phyloP scores from a whole-genome alignment of 2,888 invertebrate species.

The Nomada lathburiana region DNA sequence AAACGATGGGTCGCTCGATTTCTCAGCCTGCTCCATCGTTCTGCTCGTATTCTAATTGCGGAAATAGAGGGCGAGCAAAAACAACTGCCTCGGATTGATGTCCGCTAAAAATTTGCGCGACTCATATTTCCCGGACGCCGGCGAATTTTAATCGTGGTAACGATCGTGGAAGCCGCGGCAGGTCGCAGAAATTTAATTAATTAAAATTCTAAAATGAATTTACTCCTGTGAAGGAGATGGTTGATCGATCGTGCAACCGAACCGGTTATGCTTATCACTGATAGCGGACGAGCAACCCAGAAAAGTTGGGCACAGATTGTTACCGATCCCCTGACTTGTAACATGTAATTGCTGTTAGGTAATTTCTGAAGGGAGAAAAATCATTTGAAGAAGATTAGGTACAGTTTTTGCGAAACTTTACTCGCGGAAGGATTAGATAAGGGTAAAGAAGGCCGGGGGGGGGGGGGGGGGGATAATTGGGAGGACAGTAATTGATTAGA shows the following conservation, averaged over 20 bases:
- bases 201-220: conserved; percentile 44
- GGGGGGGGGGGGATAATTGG: too few species aligned
- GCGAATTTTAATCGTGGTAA: conserved; percentile 42
- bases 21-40: not conserved
- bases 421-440: too few species aligned
- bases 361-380: too few species aligned
- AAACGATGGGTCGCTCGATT: not conserved
- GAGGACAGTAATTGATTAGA: too few species aligned
- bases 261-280: conserved; percentile 49
- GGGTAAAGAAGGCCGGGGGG: too few species aligned
- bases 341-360: not conserved
- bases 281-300: conserved; percentile 20
- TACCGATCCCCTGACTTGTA: conserved; percentile 9
- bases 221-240: conserved; percentile 14
- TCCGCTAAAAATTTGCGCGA: conserved; percentile 20
- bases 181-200: conserved; percentile 40
- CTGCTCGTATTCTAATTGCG: not conserved
- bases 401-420: too few species aligned
- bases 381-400: not conserved
- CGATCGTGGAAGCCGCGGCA: conserved; percentile 7
- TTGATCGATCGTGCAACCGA: conserved; percentile 20
- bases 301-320: conserved; percentile 3
- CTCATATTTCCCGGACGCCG: conserved; percentile 33
- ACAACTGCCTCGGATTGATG: not conserved
- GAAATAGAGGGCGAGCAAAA: not conserved